Evolutionary conservation across 2,113 vertebrate genomes (phyloP), one percentile per base, ranked within the genome.

Genomic region (Jaculus jaculus): DNA sequence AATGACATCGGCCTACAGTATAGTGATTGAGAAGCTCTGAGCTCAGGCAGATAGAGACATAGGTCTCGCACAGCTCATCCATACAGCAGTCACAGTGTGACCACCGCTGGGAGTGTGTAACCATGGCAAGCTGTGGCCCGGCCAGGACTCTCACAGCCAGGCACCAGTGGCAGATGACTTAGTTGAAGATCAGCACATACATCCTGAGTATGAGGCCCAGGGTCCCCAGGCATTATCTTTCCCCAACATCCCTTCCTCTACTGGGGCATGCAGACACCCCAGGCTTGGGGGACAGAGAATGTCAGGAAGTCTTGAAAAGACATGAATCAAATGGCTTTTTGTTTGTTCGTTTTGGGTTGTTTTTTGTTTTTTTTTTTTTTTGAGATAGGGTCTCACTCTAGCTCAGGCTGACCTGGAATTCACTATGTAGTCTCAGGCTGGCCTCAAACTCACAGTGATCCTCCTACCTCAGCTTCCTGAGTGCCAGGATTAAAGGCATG

Each of bases 1-100:
- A 37, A 23, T 8, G 37, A 26, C 0, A 32, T 34, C 11, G 16
- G 32, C 51, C 30, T 47, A 6, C 13, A 3, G 0, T 12, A 6
- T 13, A 3, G 0, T 12, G 24, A 39, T 1, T 0, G 10, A 65
- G 58, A 28, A 77, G 79, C 37, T 18, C 58, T 65, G 7, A 2
- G 17, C 42, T 28, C 11, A 37, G 15, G 83, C 61, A 80, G 30
- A 61, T 0, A 39, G 17, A 51, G 63, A 42, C 12, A 15, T 61
- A n/a, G 4, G 12, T 39, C 61, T 80, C 32, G 21, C 1, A 24
- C 6, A 17, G 15, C 7, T 24, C 74, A 34, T 61, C 66, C n/a
- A 87, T 0, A n/a, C 0, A 24, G 74, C 24, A 66, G 74, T 30
- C 24, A 60, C 32, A 1, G 32, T 61, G 18, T 60, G 68, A 23